Evolutionary conservation across 2,113 vertebrate species (phyloP).

Genomic region (Hiodon tergisus): DNA sequence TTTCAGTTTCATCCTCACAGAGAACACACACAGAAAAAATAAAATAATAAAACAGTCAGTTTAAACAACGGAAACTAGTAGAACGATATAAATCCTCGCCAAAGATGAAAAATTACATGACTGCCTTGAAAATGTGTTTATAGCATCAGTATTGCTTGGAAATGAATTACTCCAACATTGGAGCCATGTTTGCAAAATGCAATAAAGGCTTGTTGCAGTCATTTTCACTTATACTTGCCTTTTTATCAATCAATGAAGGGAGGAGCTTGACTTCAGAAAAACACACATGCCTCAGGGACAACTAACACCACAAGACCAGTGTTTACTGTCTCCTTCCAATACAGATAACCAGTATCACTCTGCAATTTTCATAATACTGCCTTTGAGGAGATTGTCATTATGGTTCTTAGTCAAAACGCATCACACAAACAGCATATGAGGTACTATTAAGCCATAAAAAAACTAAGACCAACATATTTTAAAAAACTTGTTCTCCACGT

Average conservation of each 20-base stretch:
- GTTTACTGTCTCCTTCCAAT: slow-evolving; percentile 46
- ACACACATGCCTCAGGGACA: slow-evolving; percentile 44
- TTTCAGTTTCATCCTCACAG: slow-evolving; percentile 43
- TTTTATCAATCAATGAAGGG: slow-evolving; percentile 54
- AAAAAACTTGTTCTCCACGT: too few relatives aligned
- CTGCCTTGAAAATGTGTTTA: slow-evolving; percentile 70
- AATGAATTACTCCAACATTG: slow-evolving; percentile 70
- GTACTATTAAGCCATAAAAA: background rate
- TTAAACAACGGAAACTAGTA: slow-evolving; percentile 58
- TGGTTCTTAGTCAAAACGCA: background rate
- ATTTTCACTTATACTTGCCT: slow-evolving; percentile 67
- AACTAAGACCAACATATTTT: slow-evolving; percentile 43
- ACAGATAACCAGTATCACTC: slow-evolving; percentile 47
- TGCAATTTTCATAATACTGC: background rate
- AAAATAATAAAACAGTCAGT: slow-evolving; percentile 59
- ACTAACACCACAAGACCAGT: slow-evolving; percentile 51
- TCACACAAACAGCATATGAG: background rate
- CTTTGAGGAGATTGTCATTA: background rate
- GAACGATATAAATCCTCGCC: slow-evolving; percentile 63
- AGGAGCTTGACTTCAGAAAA: slow-evolving; percentile 4
- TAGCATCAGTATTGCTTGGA: slow-evolving; percentile 65
- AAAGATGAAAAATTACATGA: slow-evolving; percentile 71
- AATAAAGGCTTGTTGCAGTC: slow-evolving; percentile 63
- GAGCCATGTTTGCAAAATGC: slow-evolving; percentile 52
- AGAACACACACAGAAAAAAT: slow-evolving; percentile 63